These are phyloP conservation scores for Dryocosmus kuriphilus DNA, from an alignment of 2,888 invertebrate species.

Conservation along the genomic window DNA sequence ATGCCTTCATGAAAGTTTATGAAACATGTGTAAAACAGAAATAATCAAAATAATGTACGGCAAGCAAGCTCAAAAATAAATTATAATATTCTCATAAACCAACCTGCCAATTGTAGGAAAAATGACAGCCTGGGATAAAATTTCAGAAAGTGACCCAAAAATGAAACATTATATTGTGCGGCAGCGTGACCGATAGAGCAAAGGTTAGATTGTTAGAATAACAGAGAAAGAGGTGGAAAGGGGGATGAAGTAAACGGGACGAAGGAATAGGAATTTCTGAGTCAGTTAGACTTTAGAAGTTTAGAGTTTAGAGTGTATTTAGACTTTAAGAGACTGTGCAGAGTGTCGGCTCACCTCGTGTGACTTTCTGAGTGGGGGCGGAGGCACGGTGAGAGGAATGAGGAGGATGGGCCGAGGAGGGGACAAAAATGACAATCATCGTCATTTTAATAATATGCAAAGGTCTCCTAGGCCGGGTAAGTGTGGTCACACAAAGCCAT, in stretches of 20 bases:
- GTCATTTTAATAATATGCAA: conserved; percentile 77
- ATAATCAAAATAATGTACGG: neutral
- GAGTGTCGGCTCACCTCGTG: conserved; percentile 26
- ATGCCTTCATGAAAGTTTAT: neutral
- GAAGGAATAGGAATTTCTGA: conserved; percentile 48
- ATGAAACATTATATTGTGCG: neutral
- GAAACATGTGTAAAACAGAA: neutral
- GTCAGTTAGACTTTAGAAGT: neutral
- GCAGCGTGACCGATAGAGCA: conserved; percentile 39
- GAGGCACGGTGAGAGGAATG: conserved; percentile 45
- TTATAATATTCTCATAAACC: neutral
- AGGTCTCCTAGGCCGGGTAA: conserved; percentile 75
- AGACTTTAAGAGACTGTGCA: conserved; percentile 45
- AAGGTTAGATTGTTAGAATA: conserved; percentile 31
- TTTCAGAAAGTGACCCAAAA: neutral
- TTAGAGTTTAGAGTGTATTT: neutral
- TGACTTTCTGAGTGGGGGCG: conserved; percentile 51
- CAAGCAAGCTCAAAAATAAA: neutral
- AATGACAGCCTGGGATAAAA: neutral
- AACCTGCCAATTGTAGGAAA: neutral
- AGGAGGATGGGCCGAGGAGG: conserved; percentile 50
- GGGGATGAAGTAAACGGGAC: conserved; percentile 55
- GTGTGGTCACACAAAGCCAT: conserved; percentile 78
- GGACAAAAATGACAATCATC: conserved; percentile 77
- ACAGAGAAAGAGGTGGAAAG: conserved; percentile 45